phyloP scores from a whole-genome alignment of 1,140 invertebrate genomes.

The Triops cancriformis region DNA sequence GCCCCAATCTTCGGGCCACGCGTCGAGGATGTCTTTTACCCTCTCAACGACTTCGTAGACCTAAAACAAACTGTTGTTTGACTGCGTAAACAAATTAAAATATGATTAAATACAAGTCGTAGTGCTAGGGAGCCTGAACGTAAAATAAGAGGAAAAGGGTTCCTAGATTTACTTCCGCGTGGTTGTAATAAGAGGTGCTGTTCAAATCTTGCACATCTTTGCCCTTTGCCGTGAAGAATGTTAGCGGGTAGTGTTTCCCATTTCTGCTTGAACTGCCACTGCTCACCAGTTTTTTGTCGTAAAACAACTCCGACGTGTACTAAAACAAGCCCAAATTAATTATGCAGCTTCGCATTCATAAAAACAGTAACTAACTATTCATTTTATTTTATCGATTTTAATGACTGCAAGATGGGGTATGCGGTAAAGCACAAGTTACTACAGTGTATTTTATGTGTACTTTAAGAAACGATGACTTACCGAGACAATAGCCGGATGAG shows the following conservation, averaged over 20 bases:
- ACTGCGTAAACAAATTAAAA: background rate
- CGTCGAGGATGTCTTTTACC: conserved; percentile 55
- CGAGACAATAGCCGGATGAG: conserved; percentile 69
- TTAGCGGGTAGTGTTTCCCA: conserved; percentile 61
- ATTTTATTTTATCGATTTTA: background rate
- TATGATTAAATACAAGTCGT: background rate
- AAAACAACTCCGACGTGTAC: conserved; percentile 73
- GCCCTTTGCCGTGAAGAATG: conserved; percentile 66
- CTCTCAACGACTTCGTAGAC: conserved; percentile 66
- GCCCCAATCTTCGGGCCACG: conserved; percentile 66
- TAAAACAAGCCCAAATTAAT: conserved; percentile 33
- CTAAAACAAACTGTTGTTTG: conserved; percentile 32
- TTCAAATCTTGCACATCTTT: conserved; percentile 64
- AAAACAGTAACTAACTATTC: background rate
- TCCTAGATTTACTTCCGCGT: conserved; percentile 55
- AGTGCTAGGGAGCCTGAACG: background rate
- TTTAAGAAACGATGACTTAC: conserved; percentile 31
- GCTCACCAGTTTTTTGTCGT: conserved; percentile 64
- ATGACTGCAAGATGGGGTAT: no score
- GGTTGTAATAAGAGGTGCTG: conserved; percentile 77
- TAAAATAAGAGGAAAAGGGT: conserved; percentile 12
- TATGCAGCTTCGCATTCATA: background rate
- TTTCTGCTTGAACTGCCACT: conserved; percentile 58
- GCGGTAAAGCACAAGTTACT: no score
- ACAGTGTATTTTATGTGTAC: no score